These are phyloP conservation scores for Lithobates sylvaticus DNA, from an alignment of 2,797 vertebrate genomes.

Conservation along the genomic window DNA sequence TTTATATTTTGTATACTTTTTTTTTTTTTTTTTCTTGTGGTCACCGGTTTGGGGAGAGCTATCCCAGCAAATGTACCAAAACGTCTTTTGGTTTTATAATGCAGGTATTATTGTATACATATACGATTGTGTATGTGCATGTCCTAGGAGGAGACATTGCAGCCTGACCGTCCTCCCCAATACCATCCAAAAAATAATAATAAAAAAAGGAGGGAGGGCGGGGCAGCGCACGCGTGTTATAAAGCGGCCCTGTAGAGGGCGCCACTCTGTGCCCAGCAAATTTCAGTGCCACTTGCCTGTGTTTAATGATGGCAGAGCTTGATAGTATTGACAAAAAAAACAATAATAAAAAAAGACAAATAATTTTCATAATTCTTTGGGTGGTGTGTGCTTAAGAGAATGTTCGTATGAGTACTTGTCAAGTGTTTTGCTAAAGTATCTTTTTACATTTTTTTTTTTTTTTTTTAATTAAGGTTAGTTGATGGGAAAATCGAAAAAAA, in stretches of 20 bases:
- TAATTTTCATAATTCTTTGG: constrained; percentile 37
- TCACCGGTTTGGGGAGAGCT: constrained; percentile 65
- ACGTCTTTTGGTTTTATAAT: constrained; percentile 71
- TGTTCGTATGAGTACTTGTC: no score
- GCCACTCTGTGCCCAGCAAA: constrained; percentile 23
- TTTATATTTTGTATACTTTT: constrained; percentile 99
- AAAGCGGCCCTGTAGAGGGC: background rate
- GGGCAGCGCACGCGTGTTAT: background rate
- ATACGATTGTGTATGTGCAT: constrained; percentile 14
- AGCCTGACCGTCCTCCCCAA: background rate
- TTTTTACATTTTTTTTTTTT: no score
- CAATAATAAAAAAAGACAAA: constrained; percentile 42
- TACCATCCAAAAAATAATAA: background rate
- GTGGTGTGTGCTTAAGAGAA: background rate
- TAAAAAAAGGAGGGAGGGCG: background rate
- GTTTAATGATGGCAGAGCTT: constrained; percentile 46
- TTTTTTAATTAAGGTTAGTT: no score
- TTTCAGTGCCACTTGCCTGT: constrained; percentile 53
- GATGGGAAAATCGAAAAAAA: no score
- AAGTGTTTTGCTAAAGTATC: no score
- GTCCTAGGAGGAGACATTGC: constrained; percentile 11
- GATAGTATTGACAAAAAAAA: constrained; percentile 48
- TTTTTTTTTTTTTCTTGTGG: constrained; percentile 68
- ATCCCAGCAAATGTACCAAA: constrained; percentile 76
- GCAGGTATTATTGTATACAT: constrained; percentile 72